Conservation (phyloP, 2,888 invertebrate genomes). For the Smittia sp. region DNA sequence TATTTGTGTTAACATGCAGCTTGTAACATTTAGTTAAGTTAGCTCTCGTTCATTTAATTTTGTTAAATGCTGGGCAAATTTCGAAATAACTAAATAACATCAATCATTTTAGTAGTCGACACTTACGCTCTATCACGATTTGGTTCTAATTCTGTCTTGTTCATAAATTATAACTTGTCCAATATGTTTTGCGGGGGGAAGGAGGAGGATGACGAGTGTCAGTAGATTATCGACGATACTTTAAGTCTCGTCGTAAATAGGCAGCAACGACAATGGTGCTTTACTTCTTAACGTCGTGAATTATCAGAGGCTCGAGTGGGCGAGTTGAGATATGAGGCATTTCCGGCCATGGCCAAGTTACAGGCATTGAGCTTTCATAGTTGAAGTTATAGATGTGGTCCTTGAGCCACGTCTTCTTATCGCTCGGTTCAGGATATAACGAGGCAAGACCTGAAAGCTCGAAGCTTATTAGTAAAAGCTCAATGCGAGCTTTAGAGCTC, state of each 20-base stretch:
- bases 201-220: neutral
- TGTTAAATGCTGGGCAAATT: no score
- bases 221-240: no score
- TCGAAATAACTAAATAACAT: no score
- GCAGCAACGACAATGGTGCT: neutral
- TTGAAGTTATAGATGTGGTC: constrained; percentile 74
- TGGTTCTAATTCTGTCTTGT: neutral
- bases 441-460: constrained; percentile 67
- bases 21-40: no score
- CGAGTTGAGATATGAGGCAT: constrained; percentile 51
- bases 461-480: constrained; percentile 7
- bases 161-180: neutral
- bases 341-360: constrained; percentile 62
- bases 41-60: no score
- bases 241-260: neutral
- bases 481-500: constrained; percentile 3
- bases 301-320: constrained; percentile 48
- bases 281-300: neutral
- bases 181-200: neutral
- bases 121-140: no score
- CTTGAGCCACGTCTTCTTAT: constrained; percentile 68
- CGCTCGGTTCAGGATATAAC: constrained; percentile 79
- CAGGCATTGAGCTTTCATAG: constrained; percentile 75
- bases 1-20: no score
- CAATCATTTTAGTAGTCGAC: no score